Conservation (phyloP, 2,888 invertebrate genomes). For the Gari tellinella region DNA sequence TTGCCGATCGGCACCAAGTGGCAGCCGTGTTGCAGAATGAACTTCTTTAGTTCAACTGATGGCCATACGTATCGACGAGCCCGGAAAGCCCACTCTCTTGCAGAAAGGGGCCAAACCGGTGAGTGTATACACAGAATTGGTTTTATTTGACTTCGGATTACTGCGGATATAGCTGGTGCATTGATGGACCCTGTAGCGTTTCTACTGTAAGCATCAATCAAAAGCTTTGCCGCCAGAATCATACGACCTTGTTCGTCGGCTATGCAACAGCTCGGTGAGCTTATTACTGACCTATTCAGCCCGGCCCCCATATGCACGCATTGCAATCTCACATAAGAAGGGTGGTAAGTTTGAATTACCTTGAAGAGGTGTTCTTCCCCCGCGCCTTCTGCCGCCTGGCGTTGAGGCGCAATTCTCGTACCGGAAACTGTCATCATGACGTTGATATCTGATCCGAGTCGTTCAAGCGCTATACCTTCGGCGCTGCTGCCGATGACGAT, state of each 20-base stretch:
- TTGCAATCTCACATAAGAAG: constrained; percentile 50
- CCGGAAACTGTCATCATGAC: constrained; percentile 60
- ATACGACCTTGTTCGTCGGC: constrained; percentile 59
- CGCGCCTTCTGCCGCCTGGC: constrained; percentile 31
- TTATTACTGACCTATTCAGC: constrained; percentile 42
- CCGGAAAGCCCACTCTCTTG: constrained; percentile 59
- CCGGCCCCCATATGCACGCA: constrained; percentile 55
- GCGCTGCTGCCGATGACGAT: constrained; percentile 48
- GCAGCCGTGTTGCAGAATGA: constrained; percentile 58
- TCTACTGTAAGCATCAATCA: constrained; percentile 54
- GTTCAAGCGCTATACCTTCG: constrained; percentile 49
- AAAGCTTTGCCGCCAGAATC: constrained; percentile 56
- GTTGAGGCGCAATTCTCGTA: constrained; percentile 53
- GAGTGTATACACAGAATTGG: constrained; percentile 58
- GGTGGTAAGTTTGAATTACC: constrained; percentile 55
- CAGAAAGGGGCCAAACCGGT: constrained; percentile 57
- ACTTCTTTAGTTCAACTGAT: constrained; percentile 53
- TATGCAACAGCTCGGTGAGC: constrained; percentile 51
- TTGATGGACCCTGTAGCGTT: constrained; percentile 38
- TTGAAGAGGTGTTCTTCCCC: constrained; percentile 53
- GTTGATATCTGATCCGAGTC: constrained; percentile 51
- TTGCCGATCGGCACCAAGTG: constrained; percentile 58
- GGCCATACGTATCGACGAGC: constrained; percentile 54
- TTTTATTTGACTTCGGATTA: constrained; percentile 28
- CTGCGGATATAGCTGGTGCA: constrained; percentile 47